Evolutionary conservation across 2,113 vertebrate genomes (phyloP), one percentile per base, ranked within the genome.

Genomic region (Sebastes fasciatus): DNA sequence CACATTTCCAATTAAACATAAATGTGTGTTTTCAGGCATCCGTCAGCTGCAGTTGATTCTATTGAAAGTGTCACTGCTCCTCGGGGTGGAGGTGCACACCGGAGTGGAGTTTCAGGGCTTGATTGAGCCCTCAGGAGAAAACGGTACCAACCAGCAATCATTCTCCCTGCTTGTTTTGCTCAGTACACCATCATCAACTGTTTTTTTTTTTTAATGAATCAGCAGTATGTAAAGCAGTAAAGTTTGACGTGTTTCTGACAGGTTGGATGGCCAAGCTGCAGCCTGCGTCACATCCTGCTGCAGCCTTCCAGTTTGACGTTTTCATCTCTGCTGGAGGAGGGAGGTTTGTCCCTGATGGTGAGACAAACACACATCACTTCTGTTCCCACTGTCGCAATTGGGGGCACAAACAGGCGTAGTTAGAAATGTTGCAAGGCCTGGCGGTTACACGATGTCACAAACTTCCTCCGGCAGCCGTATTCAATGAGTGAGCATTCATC

Each of bases 11-110:
- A 1, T 49, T 11, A 74, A 45, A 75, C 40, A 34, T 67, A 13
- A 4, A 4, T 66, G 19, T 85, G 26, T 88, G 19, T 79, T 73
- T 90, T 26, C 86, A 99, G 98, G 98, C 90, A 99, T 99, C 84
- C 96, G 98, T 64, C 98, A 99, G 94, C 95, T 99, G 66, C 98
- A 99, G 93, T 80, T 99, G 83, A 95, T 99, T 70, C 93, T 99
- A 21, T 80, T 99, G 89, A 98, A 99, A 89, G 96, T 98, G 87
- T 95, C 95, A 5, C 91, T 99, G 58, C 93, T 99, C 8, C 93
- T 99, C 34, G 98, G 98, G 6, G 97, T 99, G 16, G 97, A 99
- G 86, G 95, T 99, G 82, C 96, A 99, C 91, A 95, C 94, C 63
- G 96, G 95, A 0, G 94, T 98, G 90, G 79, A 94, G 70, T 99